Evolutionary conservation across 2,888 invertebrate genomes (phyloP).

Genomic region (Neocrepidodera transversa): DNA sequence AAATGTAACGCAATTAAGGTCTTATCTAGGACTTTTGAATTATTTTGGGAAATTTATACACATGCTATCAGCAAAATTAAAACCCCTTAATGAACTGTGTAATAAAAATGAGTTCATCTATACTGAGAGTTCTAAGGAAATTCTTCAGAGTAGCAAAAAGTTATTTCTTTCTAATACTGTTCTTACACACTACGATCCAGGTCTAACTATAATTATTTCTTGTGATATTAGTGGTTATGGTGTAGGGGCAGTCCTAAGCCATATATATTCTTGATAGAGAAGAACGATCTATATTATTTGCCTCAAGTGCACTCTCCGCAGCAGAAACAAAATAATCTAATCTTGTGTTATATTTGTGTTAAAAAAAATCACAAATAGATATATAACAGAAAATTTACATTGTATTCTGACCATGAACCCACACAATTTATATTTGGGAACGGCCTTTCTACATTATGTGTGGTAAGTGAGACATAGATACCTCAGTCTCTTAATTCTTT

Average conservation of each 20-base stretch:
- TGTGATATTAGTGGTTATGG: conserved; percentile 42
- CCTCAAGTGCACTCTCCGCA: conserved; percentile 44
- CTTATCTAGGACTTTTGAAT: conserved; percentile 37
- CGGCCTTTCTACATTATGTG: neutral
- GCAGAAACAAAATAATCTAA: conserved; percentile 52
- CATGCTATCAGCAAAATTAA: conserved; percentile 37
- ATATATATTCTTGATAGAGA: conserved; percentile 35
- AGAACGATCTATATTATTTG: conserved; percentile 38
- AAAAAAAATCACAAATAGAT: conserved; percentile 39
- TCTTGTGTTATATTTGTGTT: conserved; percentile 51
- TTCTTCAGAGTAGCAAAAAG: conserved; percentile 40
- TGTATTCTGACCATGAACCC: conserved; percentile 10
- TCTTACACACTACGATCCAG: conserved; percentile 38
- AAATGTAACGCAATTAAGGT: conserved; percentile 34
- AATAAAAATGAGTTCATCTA: conserved; percentile 29
- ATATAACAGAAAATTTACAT: neutral
- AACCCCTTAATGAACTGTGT: conserved; percentile 34
- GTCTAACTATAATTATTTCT: conserved; percentile 38
- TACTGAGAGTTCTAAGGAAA: conserved; percentile 33
- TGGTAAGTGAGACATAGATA: neutral
- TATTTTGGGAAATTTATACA: conserved; percentile 40
- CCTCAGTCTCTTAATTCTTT: too few relatives aligned
- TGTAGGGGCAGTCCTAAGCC: conserved; percentile 41
- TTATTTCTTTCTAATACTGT: conserved; percentile 34
- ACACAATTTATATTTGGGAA: conserved; percentile 14